These are phyloP conservation scores for Gasterosteus aculeatus DNA, from an alignment of 2,113 vertebrate species.

Conservation along the genomic window DNA sequence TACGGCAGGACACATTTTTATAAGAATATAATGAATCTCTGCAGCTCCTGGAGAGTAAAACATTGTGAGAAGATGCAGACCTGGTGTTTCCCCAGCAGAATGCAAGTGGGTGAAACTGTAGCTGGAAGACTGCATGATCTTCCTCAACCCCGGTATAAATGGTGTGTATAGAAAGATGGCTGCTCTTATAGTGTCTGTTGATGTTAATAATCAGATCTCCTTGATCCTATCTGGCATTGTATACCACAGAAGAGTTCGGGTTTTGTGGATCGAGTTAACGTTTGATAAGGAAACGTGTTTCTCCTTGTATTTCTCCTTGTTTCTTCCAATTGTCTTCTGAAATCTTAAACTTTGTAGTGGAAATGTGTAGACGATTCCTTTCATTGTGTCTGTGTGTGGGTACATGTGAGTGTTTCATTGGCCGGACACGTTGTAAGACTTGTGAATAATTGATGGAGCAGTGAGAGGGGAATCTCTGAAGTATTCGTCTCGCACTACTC, in stretches of 20 bases:
- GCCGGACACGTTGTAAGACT: conserved; percentile 29
- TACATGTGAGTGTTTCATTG: conserved; percentile 25
- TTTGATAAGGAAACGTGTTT: background rate
- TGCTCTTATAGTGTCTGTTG: conserved; percentile 4
- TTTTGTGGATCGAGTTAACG: background rate
- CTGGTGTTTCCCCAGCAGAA: background rate
- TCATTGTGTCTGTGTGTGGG: background rate
- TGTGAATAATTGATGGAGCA: conserved; percentile 75
- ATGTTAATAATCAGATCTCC: conserved; percentile 14
- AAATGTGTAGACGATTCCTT: background rate
- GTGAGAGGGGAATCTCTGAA: conserved; percentile 46
- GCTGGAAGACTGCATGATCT: conserved; percentile 5
- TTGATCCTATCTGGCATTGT: background rate
- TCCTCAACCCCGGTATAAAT: conserved; percentile 23
- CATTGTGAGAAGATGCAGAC: background rate
- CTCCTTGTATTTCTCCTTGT: background rate
- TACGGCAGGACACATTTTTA: background rate
- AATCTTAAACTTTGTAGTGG: background rate
- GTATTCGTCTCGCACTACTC: conserved; percentile 47
- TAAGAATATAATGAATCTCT: background rate
- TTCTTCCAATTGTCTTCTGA: background rate
- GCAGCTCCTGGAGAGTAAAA: background rate
- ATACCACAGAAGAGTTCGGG: background rate
- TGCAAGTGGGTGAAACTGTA: conserved; percentile 15
- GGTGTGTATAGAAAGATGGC: background rate